Conservation (phyloP, 1,140 invertebrate genomes). For the Protaetia brevitarsis region DNA sequence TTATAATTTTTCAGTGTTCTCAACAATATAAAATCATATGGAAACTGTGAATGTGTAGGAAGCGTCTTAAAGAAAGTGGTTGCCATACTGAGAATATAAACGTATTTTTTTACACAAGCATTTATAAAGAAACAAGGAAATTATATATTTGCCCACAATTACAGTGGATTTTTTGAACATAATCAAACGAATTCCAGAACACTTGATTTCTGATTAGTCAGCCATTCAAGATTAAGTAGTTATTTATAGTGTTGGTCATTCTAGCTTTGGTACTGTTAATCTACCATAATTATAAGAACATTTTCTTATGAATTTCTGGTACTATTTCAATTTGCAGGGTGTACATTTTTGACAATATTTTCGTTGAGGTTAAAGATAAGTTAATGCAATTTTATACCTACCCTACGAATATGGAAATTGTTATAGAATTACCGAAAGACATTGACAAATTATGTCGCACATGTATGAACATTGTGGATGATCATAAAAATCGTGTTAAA, state of each 20-base stretch:
- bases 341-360: neutral
- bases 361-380: slow-evolving; percentile 12
- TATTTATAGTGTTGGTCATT: neutral
- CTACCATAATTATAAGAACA: neutral
- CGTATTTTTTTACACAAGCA: too few species aligned
- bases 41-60: neutral
- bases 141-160: too few species aligned
- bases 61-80: neutral
- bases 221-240: neutral
- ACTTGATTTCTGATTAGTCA: neutral
- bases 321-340: neutral
- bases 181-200: neutral
- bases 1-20: slow-evolving; percentile 17
- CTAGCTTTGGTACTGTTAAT: neutral
- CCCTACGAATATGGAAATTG: slow-evolving; percentile 1
- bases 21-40: neutral
- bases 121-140: too few species aligned
- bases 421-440: slow-evolving; percentile 26
- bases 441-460: slow-evolving; percentile 24
- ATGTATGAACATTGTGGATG: slow-evolving; percentile 20
- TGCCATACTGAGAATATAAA: neutral
- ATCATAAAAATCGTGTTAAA: neutral
- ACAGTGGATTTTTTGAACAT: too few species aligned
- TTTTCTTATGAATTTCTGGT: neutral
- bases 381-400: neutral